These are phyloP conservation scores for Drosophila atripex DNA, from an alignment of 2,888 invertebrate species.

Conservation along the genomic window DNA sequence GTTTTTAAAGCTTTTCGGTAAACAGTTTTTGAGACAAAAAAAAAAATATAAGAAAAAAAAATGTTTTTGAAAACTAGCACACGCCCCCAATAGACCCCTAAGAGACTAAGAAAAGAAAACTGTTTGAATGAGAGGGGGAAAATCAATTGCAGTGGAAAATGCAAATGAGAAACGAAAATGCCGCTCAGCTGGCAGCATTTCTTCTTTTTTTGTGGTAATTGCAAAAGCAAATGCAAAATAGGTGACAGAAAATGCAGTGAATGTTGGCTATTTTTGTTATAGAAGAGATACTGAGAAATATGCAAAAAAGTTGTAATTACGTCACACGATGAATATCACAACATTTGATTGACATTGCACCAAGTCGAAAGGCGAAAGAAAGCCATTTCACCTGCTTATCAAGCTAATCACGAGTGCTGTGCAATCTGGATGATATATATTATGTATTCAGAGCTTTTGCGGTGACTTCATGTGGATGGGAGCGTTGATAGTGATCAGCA, in stretches of 20 bases:
- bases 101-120: slow-evolving; percentile 26
- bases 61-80: slow-evolving; percentile 50
- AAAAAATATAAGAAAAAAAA: slow-evolving; percentile 1
- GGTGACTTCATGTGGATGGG: slow-evolving; percentile 37
- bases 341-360: background rate
- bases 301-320: slow-evolving; percentile 25
- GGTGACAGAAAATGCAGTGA: slow-evolving; percentile 58
- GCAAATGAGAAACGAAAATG: slow-evolving; percentile 45
- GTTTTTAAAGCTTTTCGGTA: slow-evolving; percentile 23
- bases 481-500: slow-evolving; percentile 33
- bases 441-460: slow-evolving; percentile 8
- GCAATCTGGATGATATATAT: slow-evolving; percentile 9
- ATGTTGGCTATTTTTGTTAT: slow-evolving; percentile 67
- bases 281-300: slow-evolving; percentile 2
- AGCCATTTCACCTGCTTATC: slow-evolving; percentile 27
- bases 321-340: slow-evolving; percentile 27
- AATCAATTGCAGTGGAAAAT: slow-evolving; percentile 50
- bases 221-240: slow-evolving; percentile 45
- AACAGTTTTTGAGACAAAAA: background rate
- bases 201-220: slow-evolving; percentile 59
- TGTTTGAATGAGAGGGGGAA: slow-evolving; percentile 21
- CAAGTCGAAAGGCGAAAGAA: slow-evolving; percentile 1
- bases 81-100: slow-evolving; percentile 49
- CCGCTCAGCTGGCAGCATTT: slow-evolving; percentile 42
- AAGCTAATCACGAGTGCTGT: slow-evolving; percentile 1